These are phyloP conservation scores for Ricordea florida DNA, from an alignment of 92 coral and sea anemone species.

Conservation along the genomic window DNA sequence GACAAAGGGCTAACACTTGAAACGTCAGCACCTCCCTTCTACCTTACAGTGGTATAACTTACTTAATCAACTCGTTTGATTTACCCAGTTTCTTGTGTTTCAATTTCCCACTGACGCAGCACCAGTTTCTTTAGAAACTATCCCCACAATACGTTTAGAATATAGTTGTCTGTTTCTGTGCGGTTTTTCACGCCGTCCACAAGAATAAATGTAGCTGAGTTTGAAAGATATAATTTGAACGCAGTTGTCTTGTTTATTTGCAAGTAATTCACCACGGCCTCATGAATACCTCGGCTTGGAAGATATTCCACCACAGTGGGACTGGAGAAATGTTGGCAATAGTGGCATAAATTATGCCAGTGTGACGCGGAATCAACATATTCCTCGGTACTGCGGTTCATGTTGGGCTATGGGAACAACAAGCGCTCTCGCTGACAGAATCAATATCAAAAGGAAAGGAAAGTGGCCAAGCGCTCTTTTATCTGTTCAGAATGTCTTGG, in stretches of 20 bases:
- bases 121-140: no score
- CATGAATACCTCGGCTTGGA: conserved; percentile 76
- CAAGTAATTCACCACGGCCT: conserved; percentile 82
- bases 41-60: no score
- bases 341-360: conserved; percentile 86
- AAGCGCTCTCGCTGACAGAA: conserved; percentile 93
- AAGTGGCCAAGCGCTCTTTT: conserved; percentile 86
- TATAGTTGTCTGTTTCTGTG: no score
- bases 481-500: conserved; percentile 94
- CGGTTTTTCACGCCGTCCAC: no score
- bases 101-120: no score
- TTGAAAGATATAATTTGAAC: not conserved
- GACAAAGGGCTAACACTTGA: no score
- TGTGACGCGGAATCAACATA: conserved; percentile 93
- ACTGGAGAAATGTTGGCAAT: conserved; percentile 85
- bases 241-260: not conserved
- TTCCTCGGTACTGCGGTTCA: conserved; percentile 99
- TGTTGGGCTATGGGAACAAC: conserved; percentile 99
- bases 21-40: no score
- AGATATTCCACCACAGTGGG: conserved; percentile 67
- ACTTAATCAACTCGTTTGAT: no score
- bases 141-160: no score
- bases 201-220: no score
- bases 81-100: no score
- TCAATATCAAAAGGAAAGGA: conserved; percentile 85